phyloP scores from a whole-genome alignment of 2,797 vertebrate species.

The Micropoecilia bifurca region DNA sequence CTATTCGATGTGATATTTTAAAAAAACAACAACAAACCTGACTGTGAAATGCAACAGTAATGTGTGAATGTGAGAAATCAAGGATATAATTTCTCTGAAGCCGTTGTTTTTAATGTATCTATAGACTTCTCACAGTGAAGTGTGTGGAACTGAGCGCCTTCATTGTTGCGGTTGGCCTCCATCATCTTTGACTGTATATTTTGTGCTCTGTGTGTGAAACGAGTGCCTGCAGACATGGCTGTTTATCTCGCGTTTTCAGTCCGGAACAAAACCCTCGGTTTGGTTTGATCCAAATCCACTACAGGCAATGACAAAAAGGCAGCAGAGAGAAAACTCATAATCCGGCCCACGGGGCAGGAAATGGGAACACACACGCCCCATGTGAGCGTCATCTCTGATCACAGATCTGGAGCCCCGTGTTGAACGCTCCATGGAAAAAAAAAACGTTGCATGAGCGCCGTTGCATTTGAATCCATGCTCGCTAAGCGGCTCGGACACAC shows the following conservation, averaged over 20 bases:
- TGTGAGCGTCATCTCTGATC: conserved; percentile 48
- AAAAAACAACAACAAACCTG: background rate
- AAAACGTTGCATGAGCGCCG: background rate
- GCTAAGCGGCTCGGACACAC: background rate
- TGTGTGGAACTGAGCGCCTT: conserved; percentile 26
- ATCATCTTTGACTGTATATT: conserved; percentile 48
- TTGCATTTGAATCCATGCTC: conserved; percentile 3
- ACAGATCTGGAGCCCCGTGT: conserved; percentile 42
- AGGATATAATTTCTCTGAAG: conserved; percentile 12
- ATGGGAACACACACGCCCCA: conserved; percentile 31
- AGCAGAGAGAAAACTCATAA: conserved; percentile 57
- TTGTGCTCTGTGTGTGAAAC: conserved; percentile 49
- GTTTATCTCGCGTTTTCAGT: conserved; percentile 60
- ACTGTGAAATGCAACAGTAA: background rate
- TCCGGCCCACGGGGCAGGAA: conserved; percentile 45
- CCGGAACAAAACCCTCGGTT: conserved; percentile 49
- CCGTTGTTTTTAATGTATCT: background rate
- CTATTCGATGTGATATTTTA: background rate
- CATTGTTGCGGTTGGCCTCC: conserved; percentile 40
- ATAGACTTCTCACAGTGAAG: background rate
- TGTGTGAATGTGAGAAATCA: conserved; percentile 7
- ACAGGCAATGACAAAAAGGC: conserved; percentile 58
- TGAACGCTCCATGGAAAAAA: background rate
- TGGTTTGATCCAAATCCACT: conserved; percentile 60
- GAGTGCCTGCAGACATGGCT: conserved; percentile 33